phyloP scores from a whole-genome alignment of 2,797 vertebrate genomes.

The Percopsis omiscomaycus region DNA sequence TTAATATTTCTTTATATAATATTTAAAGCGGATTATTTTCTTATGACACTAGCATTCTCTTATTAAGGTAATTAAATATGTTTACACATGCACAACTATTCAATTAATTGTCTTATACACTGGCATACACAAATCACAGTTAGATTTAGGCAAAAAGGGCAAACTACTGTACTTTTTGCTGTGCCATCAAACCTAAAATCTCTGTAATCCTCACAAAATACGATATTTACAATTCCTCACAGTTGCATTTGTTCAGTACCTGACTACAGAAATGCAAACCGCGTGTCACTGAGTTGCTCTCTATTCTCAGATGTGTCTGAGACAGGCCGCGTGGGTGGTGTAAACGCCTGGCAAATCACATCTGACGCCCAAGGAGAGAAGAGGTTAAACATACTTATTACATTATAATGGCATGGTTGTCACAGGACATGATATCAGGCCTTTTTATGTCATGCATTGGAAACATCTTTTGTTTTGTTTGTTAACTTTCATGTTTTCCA shows the following conservation, averaged over 20 bases:
- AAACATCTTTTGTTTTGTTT: constrained; percentile 8
- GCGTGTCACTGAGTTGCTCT: constrained; percentile 31
- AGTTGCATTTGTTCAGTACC: constrained; percentile 33
- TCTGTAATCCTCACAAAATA: constrained; percentile 3
- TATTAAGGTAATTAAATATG: constrained; percentile 12
- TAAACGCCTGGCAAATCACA: constrained; percentile 48
- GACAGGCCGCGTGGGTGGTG: constrained; percentile 59
- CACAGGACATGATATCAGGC: constrained; percentile 4
- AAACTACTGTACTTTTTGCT: constrained; percentile 27
- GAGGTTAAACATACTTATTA: constrained; percentile 38
- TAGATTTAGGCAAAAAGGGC: constrained; percentile 6
- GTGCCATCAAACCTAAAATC: constrained; percentile 28
- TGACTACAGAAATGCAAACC: constrained; percentile 37
- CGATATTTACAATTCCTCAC: constrained; percentile 26
- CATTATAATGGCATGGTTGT: constrained; percentile 23
- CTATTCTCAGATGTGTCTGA: constrained; percentile 58
- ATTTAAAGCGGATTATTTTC: constrained; percentile 22
- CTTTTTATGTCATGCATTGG: constrained; percentile 3
- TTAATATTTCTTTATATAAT: neutral
- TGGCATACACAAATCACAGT: constrained; percentile 4
- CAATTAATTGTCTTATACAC: constrained; percentile 16
- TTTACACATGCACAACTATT: constrained; percentile 21
- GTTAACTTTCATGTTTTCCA: neutral
- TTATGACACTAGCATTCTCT: constrained; percentile 19
- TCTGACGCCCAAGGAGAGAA: constrained; percentile 34